Base-by-base conservation (phyloP, 2,113 vertebrate genomes). In the Anas platyrhynchos region DNA sequence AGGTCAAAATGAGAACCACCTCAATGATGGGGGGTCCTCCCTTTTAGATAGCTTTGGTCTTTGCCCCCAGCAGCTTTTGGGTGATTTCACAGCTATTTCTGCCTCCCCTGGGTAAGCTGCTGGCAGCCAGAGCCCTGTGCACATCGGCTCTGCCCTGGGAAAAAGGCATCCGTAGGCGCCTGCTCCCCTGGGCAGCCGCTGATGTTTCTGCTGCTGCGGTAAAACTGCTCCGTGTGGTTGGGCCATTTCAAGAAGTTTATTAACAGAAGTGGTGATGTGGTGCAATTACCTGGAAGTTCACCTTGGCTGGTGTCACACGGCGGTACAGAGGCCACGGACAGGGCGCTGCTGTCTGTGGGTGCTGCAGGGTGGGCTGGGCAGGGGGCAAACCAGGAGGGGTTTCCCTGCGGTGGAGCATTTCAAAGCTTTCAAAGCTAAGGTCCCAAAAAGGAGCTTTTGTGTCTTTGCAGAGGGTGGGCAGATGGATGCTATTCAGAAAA, bases 261-360 rank as follows among this genome's bases (percentile, higher is more conserved):
- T 63, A 69, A 86, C 89, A 97, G 98, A 98, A 98, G 98, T 97
- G 97, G 98, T 29, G 81, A 58, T 63, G 34, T 15, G 86, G 81
- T 86, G 92, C 65, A 75, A 58, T 78, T 97, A 88, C 93, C 95
- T 96, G 93, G 93, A 91, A 93, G 69, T 62, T 91, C n/a, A 41
- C 85, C 68, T 77, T 21, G 44, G 21, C 5, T n/a, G 6, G 50
- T 20, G 63, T 76, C 78, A 20, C 83, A 18, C 10, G 32, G 21
- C 0, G 0, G 6, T 13, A 7, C 7, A 3, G 31, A 38, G 69
- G 61, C 26, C 21, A 7, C 38, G 67, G 16, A 17, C 18, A 16
- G 48, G 26, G 21, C 71, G 44, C 0, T 0, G 5, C 1, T 5
- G 20, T 16, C 25, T 5, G 5, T 0, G 9, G 46, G 34, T 50